Percentiles rank a stretch among this genome's conserved stretches.
phyloP scores from a whole-genome alignment of 2,113 vertebrate genomes.

The Spea bombifrons region DNA sequence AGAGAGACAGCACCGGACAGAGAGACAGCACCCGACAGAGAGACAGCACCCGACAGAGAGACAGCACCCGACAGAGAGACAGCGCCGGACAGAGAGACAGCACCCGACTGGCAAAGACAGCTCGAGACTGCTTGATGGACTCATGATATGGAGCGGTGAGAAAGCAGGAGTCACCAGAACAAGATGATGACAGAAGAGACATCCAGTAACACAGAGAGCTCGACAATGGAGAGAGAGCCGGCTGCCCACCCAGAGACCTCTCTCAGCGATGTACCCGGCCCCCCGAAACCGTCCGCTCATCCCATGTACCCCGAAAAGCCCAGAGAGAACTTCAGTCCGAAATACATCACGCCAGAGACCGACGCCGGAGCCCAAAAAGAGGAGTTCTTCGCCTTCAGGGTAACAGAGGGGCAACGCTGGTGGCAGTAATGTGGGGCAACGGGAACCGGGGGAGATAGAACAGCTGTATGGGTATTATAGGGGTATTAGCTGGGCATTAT shows the following conservation, averaged over 20 bases:
- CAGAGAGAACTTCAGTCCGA: constrained; percentile 8
- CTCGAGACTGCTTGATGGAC: neutral
- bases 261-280: neutral
- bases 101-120: no score
- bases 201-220: neutral
- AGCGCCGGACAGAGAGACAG: neutral
- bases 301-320: constrained; percentile 21
- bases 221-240: neutral
- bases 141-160: neutral
- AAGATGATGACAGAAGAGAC: neutral
- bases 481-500: no score
- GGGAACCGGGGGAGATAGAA: neutral
- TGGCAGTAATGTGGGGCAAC: neutral
- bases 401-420: neutral
- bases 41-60: neutral
- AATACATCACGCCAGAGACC: neutral
- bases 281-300: neutral
- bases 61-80: neutral
- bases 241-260: neutral
- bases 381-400: constrained; percentile 21
- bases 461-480: no score
- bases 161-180: neutral
- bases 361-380: neutral
- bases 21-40: neutral
- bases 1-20: neutral